Percentiles rank a stretch among this genome's conserved stretches.
phyloP scores from a whole-genome alignment of 2,888 invertebrate species.

The Dilophus febrilis region DNA sequence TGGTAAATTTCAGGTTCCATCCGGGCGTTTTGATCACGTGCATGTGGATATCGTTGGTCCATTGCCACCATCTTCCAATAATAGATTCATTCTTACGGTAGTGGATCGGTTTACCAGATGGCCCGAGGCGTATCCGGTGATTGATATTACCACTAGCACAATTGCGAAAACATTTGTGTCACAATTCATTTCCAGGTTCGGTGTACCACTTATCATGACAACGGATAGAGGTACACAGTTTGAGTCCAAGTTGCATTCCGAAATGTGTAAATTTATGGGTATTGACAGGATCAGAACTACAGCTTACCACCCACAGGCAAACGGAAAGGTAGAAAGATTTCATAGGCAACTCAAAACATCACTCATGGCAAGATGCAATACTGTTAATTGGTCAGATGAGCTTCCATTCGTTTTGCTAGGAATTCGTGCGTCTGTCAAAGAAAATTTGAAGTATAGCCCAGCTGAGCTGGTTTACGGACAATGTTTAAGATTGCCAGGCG shows the following conservation, averaged over 20 bases:
- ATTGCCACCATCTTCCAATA: too few species aligned
- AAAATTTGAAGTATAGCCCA: background rate
- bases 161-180: constrained; percentile 8
- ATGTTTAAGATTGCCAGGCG: too few species aligned
- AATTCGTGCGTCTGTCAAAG: background rate
- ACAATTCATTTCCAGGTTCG: constrained; percentile 9
- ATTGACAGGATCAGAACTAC: background rate
- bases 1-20: background rate
- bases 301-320: background rate
- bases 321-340: background rate
- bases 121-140: constrained; percentile 5
- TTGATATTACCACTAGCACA: constrained; percentile 7
- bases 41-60: too few species aligned
- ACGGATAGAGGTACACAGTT: constrained; percentile 1
- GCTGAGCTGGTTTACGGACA: background rate
- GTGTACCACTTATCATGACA: constrained; percentile 5
- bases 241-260: background rate
- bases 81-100: constrained; percentile 10
- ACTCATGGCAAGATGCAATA: background rate
- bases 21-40: constrained; percentile 6
- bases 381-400: background rate
- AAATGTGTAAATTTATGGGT: background rate
- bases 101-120: constrained; percentile 8
- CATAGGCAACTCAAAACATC: background rate
- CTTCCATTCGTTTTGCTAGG: background rate